Conservation (phyloP, 92 coral and sea anemone genomes). For the Porites cylindrica region DNA sequence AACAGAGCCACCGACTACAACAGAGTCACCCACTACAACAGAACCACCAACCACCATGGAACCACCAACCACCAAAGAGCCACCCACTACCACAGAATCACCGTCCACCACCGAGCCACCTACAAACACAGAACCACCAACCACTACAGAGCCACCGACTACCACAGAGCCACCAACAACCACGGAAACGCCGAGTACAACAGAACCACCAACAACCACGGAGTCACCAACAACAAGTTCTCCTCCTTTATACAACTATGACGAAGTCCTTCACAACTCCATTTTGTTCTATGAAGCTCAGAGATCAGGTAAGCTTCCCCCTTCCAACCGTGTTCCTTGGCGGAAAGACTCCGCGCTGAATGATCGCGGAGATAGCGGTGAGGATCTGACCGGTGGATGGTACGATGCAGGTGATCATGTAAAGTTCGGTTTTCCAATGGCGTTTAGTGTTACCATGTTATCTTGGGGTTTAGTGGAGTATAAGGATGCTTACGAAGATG, state of each 20-base stretch:
- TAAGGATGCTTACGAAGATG: conserved; percentile 72
- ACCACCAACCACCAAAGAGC: conserved; percentile 15
- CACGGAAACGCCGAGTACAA: background rate
- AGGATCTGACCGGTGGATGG: conserved; percentile 92
- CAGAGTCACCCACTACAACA: conserved; percentile 20
- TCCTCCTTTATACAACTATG: conserved; percentile 52
- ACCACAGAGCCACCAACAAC: conserved; percentile 10
- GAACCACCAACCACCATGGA: conserved; percentile 6
- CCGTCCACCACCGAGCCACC: conserved; percentile 1
- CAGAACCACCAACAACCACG: conserved; percentile 16
- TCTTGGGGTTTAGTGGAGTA: conserved; percentile 93
- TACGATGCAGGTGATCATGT: conserved; percentile 94
- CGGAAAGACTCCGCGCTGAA: conserved; percentile 87
- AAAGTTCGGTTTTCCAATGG: conserved; percentile 97
- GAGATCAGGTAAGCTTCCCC: conserved; percentile 89
- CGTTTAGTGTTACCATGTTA: conserved; percentile 80
- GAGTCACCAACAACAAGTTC: background rate
- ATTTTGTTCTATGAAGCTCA: conserved; percentile 94
- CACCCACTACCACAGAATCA: conserved; percentile 2
- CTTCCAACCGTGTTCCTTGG: conserved; percentile 87
- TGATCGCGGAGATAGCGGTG: conserved; percentile 68
- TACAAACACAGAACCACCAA: background rate
- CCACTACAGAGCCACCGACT: conserved; percentile 6
- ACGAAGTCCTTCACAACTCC: conserved; percentile 77
- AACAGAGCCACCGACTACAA: background rate